Evolutionary conservation across 53 echinoderm and acorn worm species (phyloP), one percentile per base, ranked within the genome.

Genomic region (Patiria pectinifera): DNA sequence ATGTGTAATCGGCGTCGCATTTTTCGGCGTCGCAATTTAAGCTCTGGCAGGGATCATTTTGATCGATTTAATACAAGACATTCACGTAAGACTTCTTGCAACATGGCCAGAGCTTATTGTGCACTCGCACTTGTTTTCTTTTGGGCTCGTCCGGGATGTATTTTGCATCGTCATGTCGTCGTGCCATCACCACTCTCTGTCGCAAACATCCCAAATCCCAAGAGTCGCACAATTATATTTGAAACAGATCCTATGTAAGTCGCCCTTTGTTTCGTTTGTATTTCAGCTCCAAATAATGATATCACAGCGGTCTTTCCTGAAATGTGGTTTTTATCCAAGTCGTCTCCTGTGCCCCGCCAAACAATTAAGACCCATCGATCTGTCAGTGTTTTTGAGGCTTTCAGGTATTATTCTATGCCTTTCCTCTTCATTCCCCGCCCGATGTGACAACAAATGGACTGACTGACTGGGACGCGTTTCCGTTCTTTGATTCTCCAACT

Each of bases 301-400:
- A 22, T 74, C 24, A 74, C 74, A 74, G 21, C 74, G 8, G 74
- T 18, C 80, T 82, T 74, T 86, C 26, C 49, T 86, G 58, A 2
- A 87, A 87, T 77, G 76, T 87, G 87, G 87, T 62, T 87, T 87
- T 60, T 87, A 77, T 87, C 60, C 19, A 58, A 59, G 15, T n/a
- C 11, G 58, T 87, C 75, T 87, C 78, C 87, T 43, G 77, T 76
- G 0, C 6, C 59, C 60, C 21, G 21, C 24, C 79, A 46, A 78
- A 15, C 82, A 82, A 82, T 82, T 59, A 82, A 59, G 23, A 45
- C 59, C n/a, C 82, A 59, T 82, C 82, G 8, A 82, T 82, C 82
- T 82, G n/a, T 45, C 82, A 53, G 24, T 82, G 59, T 53, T 82
- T 82, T 18, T 24, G 59, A 6, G 58, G 23, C n/a, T 59, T 22